Base-by-base conservation (phyloP, 2,797 vertebrate genomes). In the Ptychobarbus kaznakovi region DNA sequence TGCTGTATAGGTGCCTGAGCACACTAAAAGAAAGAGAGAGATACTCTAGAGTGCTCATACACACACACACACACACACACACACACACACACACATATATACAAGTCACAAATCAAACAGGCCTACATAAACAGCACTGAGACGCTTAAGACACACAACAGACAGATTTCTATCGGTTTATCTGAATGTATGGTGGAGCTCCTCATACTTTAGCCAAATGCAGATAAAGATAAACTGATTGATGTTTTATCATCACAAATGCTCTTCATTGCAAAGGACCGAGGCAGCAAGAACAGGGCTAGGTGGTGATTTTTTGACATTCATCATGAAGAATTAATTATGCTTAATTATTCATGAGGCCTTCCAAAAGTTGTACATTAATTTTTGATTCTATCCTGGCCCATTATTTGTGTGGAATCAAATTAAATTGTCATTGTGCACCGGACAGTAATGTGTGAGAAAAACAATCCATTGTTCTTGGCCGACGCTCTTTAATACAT, bases 261-360 rank as follows among this genome's bases (percentile, higher is more conserved):
- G 78, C 25, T 80, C 35, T 81, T 80, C 6, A 20, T 73, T 49
- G 61, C 63, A 87, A 46, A 88, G 65, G 58, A 86, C 85, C 65
- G 46, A 66, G 63, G 73, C 76, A 86, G 93, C 81, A 89, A 93
- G 90, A 93, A 94, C 94, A 93, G 93, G 90, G 35, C 28, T 78
- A 86, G 92, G 93, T 91, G 85, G 87, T 90, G 94, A 95, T 94
- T 94, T 95, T 94, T 94, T 94, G 94, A 95, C 93, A 93, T 92
- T 89, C 90, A 89, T 90, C 92, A 95, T 96, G 93, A 95, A 95
- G 92, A 95, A 95, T 95, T 94, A 95, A 95, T 95, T 92, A 92
- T 15, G 81, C 90, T 95, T 86, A 94, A 95, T 95, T 93, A 95
- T 95, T 94, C 78, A 96, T 94, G 18, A 77, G 89, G 88, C 92